Percentiles rank a stretch among this genome's conserved stretches.
phyloP scores from a whole-genome alignment of 2,113 vertebrate species.

The Anhinga rufa region DNA sequence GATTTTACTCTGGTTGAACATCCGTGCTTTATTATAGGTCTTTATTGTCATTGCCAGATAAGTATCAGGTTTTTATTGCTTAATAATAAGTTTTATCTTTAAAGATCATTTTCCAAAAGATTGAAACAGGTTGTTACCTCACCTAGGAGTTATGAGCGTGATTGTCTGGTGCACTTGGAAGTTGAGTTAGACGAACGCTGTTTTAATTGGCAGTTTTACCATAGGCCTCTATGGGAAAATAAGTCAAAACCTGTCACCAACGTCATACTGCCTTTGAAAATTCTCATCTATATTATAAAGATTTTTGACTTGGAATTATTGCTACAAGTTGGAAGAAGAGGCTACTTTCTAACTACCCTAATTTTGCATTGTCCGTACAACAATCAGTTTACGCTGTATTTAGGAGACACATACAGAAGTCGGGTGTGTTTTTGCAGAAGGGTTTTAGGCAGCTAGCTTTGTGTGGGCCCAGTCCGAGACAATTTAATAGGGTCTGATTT shows the following conservation, averaged over 20 bases:
- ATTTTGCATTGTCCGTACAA: neutral
- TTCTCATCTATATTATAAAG: neutral
- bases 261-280: neutral
- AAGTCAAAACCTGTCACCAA: neutral
- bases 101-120: constrained; percentile 9
- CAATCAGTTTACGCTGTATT: neutral
- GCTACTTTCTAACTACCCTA: neutral
- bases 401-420: neutral
- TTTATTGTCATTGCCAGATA: neutral
- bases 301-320: neutral
- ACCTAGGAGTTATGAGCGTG: neutral
- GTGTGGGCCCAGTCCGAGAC: neutral
- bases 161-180: neutral
- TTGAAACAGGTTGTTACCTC: neutral
- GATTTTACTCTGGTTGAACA: neutral
- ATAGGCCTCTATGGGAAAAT: neutral
- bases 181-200: neutral
- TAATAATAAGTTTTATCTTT: constrained; percentile 32
- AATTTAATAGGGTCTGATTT: neutral
- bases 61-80: neutral
- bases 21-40: neutral
- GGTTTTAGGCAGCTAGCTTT: neutral
- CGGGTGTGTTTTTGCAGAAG: neutral
- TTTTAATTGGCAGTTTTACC: neutral
- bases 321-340: neutral